phyloP scores from a whole-genome alignment of 1,140 invertebrate species.

The Cherax quadricarinatus region DNA sequence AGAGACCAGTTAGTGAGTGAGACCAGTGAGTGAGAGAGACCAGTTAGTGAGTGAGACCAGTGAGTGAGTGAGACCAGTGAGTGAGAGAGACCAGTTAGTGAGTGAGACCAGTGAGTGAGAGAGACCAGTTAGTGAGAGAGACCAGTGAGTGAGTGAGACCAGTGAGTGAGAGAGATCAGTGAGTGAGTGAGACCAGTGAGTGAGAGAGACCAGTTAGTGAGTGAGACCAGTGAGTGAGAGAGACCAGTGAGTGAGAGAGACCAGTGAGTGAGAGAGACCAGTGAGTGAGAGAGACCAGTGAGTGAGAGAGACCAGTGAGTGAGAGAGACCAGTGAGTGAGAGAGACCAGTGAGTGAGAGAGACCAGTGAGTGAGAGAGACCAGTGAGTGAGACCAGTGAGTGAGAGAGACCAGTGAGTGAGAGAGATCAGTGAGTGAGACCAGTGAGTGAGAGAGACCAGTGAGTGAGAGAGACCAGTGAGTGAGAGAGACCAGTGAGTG shows the following conservation, averaged over 20 bases:
- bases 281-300: background rate
- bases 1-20: too few relatives aligned
- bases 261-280: background rate
- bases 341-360: too few relatives aligned
- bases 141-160: conserved; percentile 28
- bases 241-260: background rate
- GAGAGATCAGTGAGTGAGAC: too few relatives aligned
- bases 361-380: background rate
- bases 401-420: background rate
- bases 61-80: background rate
- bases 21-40: background rate
- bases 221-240: conserved; percentile 41
- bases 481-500: background rate
- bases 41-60: conserved; percentile 29
- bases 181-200: conserved; percentile 48
- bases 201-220: background rate
- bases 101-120: background rate
- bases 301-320: too few relatives aligned
- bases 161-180: background rate
- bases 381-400: too few relatives aligned
- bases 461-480: too few relatives aligned
- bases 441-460: background rate
- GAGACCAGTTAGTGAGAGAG: too few relatives aligned
- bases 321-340: background rate
- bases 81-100: too few relatives aligned